Percentiles rank a stretch among this genome's conserved stretches.
These are phyloP conservation scores for Hemithea aestivaria DNA, from an alignment of 2,888 invertebrate species.

Conservation along the genomic window DNA sequence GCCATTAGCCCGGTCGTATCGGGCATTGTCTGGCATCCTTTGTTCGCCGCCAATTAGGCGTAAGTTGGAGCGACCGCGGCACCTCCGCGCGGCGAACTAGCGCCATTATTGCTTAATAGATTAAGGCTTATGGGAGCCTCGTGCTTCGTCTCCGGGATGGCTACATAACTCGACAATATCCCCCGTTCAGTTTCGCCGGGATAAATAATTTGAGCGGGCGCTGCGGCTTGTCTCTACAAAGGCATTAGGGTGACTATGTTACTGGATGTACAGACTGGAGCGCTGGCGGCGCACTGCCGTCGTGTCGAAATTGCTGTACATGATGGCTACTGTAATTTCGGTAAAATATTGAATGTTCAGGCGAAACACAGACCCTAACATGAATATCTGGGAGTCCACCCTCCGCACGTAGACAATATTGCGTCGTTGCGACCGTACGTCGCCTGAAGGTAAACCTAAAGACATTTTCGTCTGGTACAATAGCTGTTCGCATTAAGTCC, in stretches of 20 bases:
- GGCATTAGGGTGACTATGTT: constrained; percentile 29
- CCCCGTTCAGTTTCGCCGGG: constrained; percentile 31
- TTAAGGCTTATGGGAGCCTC: constrained; percentile 45
- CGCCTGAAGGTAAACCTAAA: not conserved
- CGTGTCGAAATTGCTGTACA: constrained; percentile 24
- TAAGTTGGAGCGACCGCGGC: constrained; percentile 27
- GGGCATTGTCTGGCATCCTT: constrained; percentile 51
- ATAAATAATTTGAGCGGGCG: constrained; percentile 44
- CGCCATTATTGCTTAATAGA: constrained; percentile 61
- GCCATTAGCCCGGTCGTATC: constrained; percentile 47
- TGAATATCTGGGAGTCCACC: constrained; percentile 1
- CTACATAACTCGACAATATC: constrained; percentile 32
- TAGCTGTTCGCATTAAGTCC: not conserved
- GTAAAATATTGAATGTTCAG: constrained; percentile 20
- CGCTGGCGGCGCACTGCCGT: constrained; percentile 15
- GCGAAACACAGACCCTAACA: constrained; percentile 6
- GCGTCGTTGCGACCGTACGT: not conserved
- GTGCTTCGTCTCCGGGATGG: constrained; percentile 45
- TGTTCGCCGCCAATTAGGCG: constrained; percentile 62
- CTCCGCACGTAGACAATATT: not conserved
- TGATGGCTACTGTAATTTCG: constrained; percentile 24
- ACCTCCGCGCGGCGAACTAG: constrained; percentile 26
- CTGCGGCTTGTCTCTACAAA: constrained; percentile 32
- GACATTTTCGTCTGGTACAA: constrained; percentile 1
- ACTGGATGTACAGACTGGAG: constrained; percentile 15